These are phyloP conservation scores for Cyclopterus lumpus DNA, from an alignment of 2,797 vertebrate genomes.

Conservation along the genomic window DNA sequence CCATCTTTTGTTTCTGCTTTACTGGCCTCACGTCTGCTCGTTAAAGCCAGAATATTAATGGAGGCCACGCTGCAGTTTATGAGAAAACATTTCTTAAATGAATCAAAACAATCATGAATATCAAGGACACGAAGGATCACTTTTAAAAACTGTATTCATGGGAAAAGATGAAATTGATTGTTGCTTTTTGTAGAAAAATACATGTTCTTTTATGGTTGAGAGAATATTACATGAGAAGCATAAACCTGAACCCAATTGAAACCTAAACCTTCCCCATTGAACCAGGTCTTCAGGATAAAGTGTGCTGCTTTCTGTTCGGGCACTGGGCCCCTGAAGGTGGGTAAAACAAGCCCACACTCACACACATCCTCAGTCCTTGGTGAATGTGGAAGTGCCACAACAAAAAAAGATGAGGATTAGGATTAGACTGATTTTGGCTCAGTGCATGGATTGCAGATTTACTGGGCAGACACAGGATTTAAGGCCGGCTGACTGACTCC, in stretches of 20 bases:
- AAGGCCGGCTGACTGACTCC: conserved; percentile 23
- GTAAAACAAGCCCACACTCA: no score
- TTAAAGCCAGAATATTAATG: conserved; percentile 24
- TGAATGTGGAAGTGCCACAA: conserved; percentile 8
- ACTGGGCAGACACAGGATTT: conserved; percentile 12
- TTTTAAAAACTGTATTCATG: no score
- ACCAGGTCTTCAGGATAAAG: no score
- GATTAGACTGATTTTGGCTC: conserved; percentile 23
- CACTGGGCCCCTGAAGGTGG: no score
- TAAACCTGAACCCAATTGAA: no score
- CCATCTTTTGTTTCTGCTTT: conserved; percentile 19
- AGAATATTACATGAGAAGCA: background rate
- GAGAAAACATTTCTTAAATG: conserved; percentile 29
- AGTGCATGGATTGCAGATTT: conserved; percentile 23
- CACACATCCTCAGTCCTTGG: background rate
- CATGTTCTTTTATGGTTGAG: background rate
- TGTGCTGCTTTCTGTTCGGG: no score
- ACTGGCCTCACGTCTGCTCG: conserved; percentile 11
- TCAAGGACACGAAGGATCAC: conserved; percentile 2
- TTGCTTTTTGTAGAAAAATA: background rate
- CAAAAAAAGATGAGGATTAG: conserved; percentile 37
- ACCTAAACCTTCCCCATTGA: no score
- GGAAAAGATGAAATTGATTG: no score
- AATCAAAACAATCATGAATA: conserved; percentile 36
- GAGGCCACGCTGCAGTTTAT: conserved; percentile 12